Base-by-base conservation (phyloP, 2,113 vertebrate species). In the Elephas maximus region DNA sequence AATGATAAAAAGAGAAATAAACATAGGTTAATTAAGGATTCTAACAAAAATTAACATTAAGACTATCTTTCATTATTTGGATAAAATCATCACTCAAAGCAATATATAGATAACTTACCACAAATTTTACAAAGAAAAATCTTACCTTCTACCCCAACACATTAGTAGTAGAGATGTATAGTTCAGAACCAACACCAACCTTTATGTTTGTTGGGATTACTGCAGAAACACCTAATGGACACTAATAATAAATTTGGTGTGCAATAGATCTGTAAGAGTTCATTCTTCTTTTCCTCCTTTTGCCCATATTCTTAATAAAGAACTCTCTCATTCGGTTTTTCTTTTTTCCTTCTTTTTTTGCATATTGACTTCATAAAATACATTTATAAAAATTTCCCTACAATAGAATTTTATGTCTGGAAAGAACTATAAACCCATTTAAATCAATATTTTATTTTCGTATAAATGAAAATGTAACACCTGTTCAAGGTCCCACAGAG, bases 381-480 rank as follows among this genome's bases (percentile, higher is more conserved):
- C 9, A 65, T n/a, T 77, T 33, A 88, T 44, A 30, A 65, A 53
- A 5, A 37, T 45, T 93, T n/a, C 12, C 80, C 37, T 33, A 89
- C 30, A 90, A 79, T 33, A 91, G n/a, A 90, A 83, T 74, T 88
- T 78, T 74, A 63, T 62, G 15, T 23, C 69, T 95, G 37, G 18
- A 92, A 91, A 89, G 62, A 94, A 88, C 18, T 80, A 76, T 87
- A 91, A 41, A 87, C 4, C 15, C 37, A 88, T 44, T 77, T 33
- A 96, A 60, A 71, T 2, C 6, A 77, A 88, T 63, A 76, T 69
- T 86, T 91, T 65, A 37, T 88, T 90, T 95, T 90, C 24, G 81
- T 87, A 82, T 82, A 45, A 88, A 88, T 51, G 10, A 33, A 91
- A 93, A 85, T 20, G 3, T 85, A 88, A 4, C 48, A 60, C 10